Conservation (phyloP, 2,797 vertebrate genomes). For the Argyrosomus regius region DNA sequence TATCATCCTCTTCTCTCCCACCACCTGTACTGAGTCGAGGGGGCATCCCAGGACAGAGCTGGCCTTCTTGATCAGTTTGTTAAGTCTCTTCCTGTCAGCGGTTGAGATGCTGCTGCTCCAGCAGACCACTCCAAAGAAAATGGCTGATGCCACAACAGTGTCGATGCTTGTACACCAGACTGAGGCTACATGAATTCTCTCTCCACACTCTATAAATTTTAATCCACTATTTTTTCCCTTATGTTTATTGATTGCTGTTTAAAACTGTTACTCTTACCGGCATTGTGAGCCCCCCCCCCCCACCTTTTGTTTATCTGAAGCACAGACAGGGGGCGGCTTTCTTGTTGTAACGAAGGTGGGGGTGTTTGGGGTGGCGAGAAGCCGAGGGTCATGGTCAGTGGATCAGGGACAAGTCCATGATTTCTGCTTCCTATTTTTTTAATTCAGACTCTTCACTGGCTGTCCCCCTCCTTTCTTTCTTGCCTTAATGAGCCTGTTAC, state of each 20-base stretch:
- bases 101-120: no score
- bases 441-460: no score
- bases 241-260: conserved; percentile 9
- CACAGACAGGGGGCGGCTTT: neutral
- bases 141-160: no score
- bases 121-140: no score
- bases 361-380: conserved; percentile 26
- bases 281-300: neutral
- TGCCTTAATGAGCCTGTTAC: no score
- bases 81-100: no score
- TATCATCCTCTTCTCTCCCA: no score
- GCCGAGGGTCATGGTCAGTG: conserved; percentile 46
- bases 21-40: no score
- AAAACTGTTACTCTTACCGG: neutral
- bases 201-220: neutral
- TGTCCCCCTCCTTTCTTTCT: no score
- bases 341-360: neutral
- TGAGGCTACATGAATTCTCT: conserved; percentile 2
- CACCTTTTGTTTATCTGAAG: conserved; percentile 1
- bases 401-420: conserved; percentile 45
- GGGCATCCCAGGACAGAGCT: no score
- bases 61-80: no score
- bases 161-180: conserved; percentile 3
- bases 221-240: neutral
- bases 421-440: conserved; percentile 18